Base-by-base conservation (phyloP, 2,113 vertebrate genomes). In the Notarius quadriscutis region DNA sequence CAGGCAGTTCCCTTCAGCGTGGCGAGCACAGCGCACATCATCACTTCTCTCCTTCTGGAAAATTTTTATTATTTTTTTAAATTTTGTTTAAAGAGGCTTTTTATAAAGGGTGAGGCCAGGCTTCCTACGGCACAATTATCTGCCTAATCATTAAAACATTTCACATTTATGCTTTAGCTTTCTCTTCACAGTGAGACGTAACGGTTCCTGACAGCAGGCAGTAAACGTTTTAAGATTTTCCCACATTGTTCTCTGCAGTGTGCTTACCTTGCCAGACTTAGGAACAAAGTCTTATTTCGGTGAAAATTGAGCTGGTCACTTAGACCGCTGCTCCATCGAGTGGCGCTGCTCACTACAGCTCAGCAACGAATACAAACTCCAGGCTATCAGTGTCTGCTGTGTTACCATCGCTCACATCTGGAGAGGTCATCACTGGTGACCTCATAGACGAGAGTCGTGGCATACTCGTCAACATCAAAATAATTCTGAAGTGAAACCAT, bases 41-140 rank as follows among this genome's bases (percentile, higher is more conserved):
- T 75, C 67, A 27, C 81, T 86, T 83, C 89, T 60, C 92, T 89
- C 90, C 82, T 91, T 90, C 30, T 20, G 62, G 50, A 63, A 25
- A 57, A 81, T 34, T 58, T 78, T 25, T 48, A 60, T 77, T 27
- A 14, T 50, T 63, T 65, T 63, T 78, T 51, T 18, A 17, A n/a
- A n/a, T 27, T 67, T 18, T 4, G 30, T 1, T 55, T 65, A 41
- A 71, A 81, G 30, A 79, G 34, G 77, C 25, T 58, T 86, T 81
- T 71, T 53, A n/a, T 71, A 57, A 78, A 57, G 41, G 62, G 63
- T 58, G 62, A 34, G 2, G 22, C 63, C 51, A 41, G 10, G 12
- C n/a, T 41, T 69, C 27, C 51, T 17, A 18, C 75, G 57, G 57
- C 50, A 15, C 78, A 57, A 65, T 86, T 78, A 90, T 89, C 89